phyloP scores from a whole-genome alignment of 2,113 vertebrate genomes.

The Mormoops blainvillei region DNA sequence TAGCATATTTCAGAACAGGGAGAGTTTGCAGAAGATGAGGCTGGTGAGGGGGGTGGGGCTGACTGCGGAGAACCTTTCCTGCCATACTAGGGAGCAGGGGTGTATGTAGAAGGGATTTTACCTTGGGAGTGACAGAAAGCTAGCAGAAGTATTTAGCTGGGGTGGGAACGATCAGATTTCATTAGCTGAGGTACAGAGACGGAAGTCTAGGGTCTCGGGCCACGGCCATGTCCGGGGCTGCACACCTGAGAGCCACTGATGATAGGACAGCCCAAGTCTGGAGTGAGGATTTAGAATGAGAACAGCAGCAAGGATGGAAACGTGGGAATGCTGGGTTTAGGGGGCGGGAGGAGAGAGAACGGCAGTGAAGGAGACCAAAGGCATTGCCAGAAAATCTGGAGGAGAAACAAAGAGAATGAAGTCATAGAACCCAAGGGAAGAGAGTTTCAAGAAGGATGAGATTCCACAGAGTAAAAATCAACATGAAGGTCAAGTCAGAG shows the following conservation, averaged over 20 bases:
- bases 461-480: not conserved
- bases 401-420: not conserved
- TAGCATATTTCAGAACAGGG: not conserved
- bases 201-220: not conserved
- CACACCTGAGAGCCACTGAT: not conserved
- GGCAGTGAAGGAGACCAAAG: not conserved
- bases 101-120: not conserved
- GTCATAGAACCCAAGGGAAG: not conserved
- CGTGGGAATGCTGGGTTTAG: not conserved
- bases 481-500: not conserved
- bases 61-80: no score
- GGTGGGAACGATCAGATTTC: not conserved
- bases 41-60: not conserved
- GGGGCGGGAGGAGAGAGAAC: no score
- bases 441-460: not conserved
- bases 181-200: not conserved
- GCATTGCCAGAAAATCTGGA: not conserved
- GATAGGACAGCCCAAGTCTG: not conserved
- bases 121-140: not conserved
- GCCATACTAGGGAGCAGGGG: fast-evolving
- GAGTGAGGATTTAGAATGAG: not conserved
- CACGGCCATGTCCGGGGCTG: not conserved
- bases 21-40: not conserved
- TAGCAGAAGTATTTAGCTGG: not conserved
- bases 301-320: not conserved